These are phyloP conservation scores for Tapirus terrestris DNA, from an alignment of 2,113 vertebrate genomes.

Conservation along the genomic window DNA sequence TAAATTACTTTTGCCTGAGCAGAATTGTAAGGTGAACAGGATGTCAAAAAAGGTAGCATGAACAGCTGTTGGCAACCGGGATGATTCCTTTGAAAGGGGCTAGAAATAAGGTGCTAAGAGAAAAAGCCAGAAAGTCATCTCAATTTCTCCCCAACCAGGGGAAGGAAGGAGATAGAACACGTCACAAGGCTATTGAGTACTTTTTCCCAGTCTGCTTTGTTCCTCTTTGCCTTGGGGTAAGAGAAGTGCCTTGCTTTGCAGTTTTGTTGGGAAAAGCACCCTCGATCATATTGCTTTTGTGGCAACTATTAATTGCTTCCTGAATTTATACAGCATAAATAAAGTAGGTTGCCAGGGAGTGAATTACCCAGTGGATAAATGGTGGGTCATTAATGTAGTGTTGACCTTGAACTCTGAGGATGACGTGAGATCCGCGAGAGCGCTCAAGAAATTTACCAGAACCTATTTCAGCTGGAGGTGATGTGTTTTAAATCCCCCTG, in stretches of 20 bases:
- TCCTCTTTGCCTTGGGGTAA: not conserved
- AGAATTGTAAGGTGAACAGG: not conserved
- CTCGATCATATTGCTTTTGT: conserved; percentile 74
- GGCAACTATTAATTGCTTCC: conserved; percentile 88
- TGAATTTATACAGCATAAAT: conserved; percentile 83
- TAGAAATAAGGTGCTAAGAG: not conserved
- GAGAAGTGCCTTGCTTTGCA: not conserved
- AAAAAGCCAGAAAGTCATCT: not conserved
- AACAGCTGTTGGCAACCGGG: not conserved
- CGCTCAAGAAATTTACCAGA: conserved; percentile 89
- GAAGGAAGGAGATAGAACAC: not conserved
- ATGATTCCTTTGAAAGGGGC: not conserved
- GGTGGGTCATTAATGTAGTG: conserved; percentile 82
- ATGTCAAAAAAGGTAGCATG: not conserved
- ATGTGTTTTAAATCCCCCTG: conserved; percentile 84
- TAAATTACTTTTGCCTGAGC: conserved; percentile 62
- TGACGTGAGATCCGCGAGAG: conserved; percentile 83
- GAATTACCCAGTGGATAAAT: conserved; percentile 76
- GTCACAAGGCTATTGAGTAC: not conserved
- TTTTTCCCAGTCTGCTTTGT: not conserved
- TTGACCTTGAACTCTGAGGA: conserved; percentile 81
- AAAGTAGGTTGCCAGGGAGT: conserved; percentile 79
- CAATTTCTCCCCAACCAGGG: not conserved
- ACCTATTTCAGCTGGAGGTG: conserved; percentile 83
- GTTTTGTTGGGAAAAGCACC: conserved; percentile 42